Conservation (phyloP, 1,140 invertebrate species). For the Holcopasites calliopsidis region DNA sequence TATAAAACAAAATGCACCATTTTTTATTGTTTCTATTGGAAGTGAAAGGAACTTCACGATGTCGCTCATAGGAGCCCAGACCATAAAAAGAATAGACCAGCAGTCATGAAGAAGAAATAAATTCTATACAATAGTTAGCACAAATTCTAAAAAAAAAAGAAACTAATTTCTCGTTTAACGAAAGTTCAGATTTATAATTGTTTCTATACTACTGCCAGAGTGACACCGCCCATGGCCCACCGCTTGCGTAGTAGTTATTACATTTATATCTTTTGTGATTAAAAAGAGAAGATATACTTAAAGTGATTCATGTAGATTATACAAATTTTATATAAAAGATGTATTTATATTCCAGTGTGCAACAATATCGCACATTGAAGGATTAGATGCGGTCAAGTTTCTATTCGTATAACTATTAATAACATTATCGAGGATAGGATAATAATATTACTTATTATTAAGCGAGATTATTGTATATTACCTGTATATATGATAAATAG, state of each 20-base stretch:
- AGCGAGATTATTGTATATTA: constrained; percentile 71
- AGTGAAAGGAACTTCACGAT: background rate
- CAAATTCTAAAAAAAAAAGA: constrained; percentile 26
- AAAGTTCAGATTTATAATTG: constrained; percentile 49
- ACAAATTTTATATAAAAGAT: constrained; percentile 73
- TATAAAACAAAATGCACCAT: background rate
- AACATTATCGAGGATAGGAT: constrained; percentile 67
- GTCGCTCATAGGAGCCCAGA: too few species aligned
- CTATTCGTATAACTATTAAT: constrained; percentile 71
- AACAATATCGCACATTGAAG: constrained; percentile 60
- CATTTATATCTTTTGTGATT: constrained; percentile 74
- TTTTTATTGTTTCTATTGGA: constrained; percentile 5
- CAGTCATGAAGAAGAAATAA: constrained; percentile 47
- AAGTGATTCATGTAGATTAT: constrained; percentile 74
- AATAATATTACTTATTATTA: constrained; percentile 70
- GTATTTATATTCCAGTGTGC: constrained; percentile 71
- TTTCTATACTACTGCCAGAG: constrained; percentile 66
- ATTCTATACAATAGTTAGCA: constrained; percentile 45
- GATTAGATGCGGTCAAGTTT: constrained; percentile 71
- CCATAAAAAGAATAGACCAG: too few species aligned
- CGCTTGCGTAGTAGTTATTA: constrained; percentile 67
- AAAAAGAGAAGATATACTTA: constrained; percentile 71
- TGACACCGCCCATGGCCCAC: constrained; percentile 66
- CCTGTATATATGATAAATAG: constrained; percentile 74
- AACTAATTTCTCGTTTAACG: constrained; percentile 44